Conservation (phyloP, 2,113 vertebrate species). For the Eptesicus fuscus region DNA sequence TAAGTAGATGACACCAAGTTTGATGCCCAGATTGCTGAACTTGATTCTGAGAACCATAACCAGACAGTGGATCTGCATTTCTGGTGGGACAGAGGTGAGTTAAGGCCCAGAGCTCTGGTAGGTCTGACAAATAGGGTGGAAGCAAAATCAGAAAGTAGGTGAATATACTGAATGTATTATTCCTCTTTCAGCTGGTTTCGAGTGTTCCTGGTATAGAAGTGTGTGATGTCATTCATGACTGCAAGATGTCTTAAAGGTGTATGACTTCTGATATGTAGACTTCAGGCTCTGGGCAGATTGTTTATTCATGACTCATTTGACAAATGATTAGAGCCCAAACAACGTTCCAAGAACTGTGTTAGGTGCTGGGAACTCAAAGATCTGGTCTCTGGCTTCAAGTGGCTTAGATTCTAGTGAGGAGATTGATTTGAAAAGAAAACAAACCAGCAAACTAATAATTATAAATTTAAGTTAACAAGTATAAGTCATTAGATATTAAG, state of each 20-base stretch:
- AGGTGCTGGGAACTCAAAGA: not conserved
- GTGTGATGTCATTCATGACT: not conserved
- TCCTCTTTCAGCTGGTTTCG: not conserved
- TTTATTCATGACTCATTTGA: not conserved
- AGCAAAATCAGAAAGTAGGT: not conserved
- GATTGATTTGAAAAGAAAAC: not conserved
- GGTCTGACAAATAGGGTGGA: not conserved
- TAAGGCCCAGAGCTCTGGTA: not conserved
- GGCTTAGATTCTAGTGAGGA: not conserved
- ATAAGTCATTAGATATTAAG: not conserved
- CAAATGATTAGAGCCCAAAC: not conserved
- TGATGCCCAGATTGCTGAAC: not conserved
- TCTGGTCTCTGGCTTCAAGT: not conserved
- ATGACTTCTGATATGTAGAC: not conserved
- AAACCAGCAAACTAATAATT: not conserved
- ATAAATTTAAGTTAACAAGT: not conserved
- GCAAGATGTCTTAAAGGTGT: not conserved
- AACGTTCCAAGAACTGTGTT: not conserved
- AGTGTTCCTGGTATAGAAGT: not conserved
- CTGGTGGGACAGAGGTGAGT: not conserved
- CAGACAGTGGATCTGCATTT: not conserved
- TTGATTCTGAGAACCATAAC: slow-evolving; percentile 3
- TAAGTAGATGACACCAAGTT: not conserved
- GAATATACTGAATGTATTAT: not conserved
- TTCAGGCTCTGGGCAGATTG: not conserved